A percentile compares a stretch with the other conserved stretches of the same genome.
phyloP scores from a whole-genome alignment of 2,888 invertebrate species.

The Laothoe populi region DNA sequence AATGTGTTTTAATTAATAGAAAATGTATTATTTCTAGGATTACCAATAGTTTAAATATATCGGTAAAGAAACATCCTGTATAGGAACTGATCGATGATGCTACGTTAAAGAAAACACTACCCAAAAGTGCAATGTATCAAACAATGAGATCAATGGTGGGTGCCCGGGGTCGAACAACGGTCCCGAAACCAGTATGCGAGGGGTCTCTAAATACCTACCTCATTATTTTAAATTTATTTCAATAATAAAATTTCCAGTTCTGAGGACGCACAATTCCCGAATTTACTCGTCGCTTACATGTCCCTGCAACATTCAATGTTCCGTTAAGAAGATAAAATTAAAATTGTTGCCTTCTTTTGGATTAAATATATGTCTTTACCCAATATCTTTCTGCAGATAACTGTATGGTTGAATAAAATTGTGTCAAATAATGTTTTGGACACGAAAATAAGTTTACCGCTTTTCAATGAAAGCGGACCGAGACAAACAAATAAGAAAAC shows the following conservation, averaged over 20 bases:
- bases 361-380: not conserved
- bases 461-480: conserved; percentile 1
- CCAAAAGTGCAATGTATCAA: conserved; percentile 76
- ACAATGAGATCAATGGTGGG: conserved; percentile 69
- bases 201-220: conserved; percentile 47
- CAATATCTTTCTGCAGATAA: not conserved
- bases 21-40: not conserved
- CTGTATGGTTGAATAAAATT: conserved; percentile 18
- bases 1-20: too few relatives aligned
- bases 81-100: conserved; percentile 51
- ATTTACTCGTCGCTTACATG: conserved; percentile 39
- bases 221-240: conserved; percentile 55
- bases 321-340: conserved; percentile 35
- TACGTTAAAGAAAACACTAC: conserved; percentile 53
- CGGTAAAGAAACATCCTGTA: conserved; percentile 50
- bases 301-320: conserved; percentile 26
- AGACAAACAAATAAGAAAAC: not conserved
- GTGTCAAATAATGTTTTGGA: not conserved
- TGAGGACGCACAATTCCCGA: conserved; percentile 40
- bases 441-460: conserved; percentile 5
- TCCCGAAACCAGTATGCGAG: conserved; percentile 69
- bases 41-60: conserved; percentile 8
- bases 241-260: conserved; percentile 57
- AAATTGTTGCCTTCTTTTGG: conserved; percentile 26
- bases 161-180: conserved; percentile 75